Percentiles rank a stretch among this genome's conserved stretches.
Evolutionary conservation across 1,140 invertebrate species (phyloP).

Genomic region (Stegodyphus dumicola): DNA sequence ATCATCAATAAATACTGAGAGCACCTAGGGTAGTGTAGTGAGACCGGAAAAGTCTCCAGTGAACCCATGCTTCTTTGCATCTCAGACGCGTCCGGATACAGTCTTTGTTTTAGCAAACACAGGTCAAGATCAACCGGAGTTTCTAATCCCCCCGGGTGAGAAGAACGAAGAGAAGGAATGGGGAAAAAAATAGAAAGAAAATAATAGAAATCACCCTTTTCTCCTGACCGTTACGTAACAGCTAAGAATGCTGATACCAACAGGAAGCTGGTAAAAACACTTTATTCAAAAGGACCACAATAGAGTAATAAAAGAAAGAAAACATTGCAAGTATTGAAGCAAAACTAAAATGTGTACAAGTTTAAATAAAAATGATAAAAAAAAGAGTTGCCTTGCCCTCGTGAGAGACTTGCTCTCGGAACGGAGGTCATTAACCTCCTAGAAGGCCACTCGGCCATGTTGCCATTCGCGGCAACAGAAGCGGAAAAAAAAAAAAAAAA

Average conservation of each 20-base stretch:
- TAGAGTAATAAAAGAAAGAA: conserved; percentile 38
- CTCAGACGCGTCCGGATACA: not conserved
- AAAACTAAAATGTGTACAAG: conserved; percentile 58
- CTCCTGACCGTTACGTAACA: conserved; percentile 47
- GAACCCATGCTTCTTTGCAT: not conserved
- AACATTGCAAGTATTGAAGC: conserved; percentile 41
- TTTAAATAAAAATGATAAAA: conserved; percentile 20
- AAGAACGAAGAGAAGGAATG: not conserved
- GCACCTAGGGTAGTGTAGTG: too few species aligned
- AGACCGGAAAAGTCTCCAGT: too few species aligned
- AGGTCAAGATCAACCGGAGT: conserved; percentile 23
- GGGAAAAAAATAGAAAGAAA: conserved; percentile 12
- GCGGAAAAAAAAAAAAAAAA: conserved; percentile 1
- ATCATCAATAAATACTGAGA: too few species aligned
- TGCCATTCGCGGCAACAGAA: conserved; percentile 15
- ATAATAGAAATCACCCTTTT: conserved; percentile 41
- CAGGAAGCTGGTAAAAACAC: conserved; percentile 52
- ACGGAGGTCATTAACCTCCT: conserved; percentile 36
- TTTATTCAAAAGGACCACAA: conserved; percentile 47
- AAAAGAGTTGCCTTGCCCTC: conserved; percentile 11
- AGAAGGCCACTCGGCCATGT: conserved; percentile 56
- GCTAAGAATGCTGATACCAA: conserved; percentile 23
- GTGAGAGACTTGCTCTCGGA: conserved; percentile 34
- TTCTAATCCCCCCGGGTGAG: not conserved
- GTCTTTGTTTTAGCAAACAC: conserved; percentile 25